Evolutionary conservation across 2,888 invertebrate species (phyloP).

Genomic region (Leptopterna dolabrata): DNA sequence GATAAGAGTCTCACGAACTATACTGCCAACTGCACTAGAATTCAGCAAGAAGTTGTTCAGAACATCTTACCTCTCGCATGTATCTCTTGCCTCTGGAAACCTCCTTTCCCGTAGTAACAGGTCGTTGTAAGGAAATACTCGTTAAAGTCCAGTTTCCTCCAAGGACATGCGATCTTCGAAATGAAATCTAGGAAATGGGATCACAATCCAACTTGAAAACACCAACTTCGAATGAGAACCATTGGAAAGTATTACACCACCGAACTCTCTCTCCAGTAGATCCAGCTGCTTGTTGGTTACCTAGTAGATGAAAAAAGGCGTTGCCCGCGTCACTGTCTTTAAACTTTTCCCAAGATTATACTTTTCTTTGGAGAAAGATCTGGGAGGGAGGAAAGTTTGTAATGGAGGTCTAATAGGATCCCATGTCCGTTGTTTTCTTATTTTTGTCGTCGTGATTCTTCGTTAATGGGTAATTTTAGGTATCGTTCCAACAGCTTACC

Average conservation of each 20-base stretch:
- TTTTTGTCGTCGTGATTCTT: constrained; percentile 9
- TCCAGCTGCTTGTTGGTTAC: background rate
- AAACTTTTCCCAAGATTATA: constrained; percentile 10
- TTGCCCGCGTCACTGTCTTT: background rate
- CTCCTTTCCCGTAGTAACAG: too few relatives aligned
- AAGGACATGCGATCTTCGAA: background rate
- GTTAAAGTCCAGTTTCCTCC: too few relatives aligned
- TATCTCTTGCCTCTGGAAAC: too few relatives aligned
- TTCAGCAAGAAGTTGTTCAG: too few relatives aligned
- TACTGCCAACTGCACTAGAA: too few relatives aligned
- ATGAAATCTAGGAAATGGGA: background rate
- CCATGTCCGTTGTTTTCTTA: constrained; percentile 18
- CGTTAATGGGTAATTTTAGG: background rate
- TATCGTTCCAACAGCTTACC: background rate
- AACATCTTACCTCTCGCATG: too few relatives aligned
- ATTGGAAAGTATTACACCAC: background rate
- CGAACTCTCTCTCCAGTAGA: too few relatives aligned
- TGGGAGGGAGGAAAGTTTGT: constrained; percentile 11
- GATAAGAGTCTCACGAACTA: too few relatives aligned
- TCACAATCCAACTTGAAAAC: background rate
- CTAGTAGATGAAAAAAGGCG: background rate
- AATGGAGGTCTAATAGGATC: constrained; percentile 24
- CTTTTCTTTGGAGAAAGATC: background rate
- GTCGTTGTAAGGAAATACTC: too few relatives aligned
- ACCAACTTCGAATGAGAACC: background rate